Conservation (phyloP, 1,140 invertebrate species). For the Frieseomelitta varia region DNA sequence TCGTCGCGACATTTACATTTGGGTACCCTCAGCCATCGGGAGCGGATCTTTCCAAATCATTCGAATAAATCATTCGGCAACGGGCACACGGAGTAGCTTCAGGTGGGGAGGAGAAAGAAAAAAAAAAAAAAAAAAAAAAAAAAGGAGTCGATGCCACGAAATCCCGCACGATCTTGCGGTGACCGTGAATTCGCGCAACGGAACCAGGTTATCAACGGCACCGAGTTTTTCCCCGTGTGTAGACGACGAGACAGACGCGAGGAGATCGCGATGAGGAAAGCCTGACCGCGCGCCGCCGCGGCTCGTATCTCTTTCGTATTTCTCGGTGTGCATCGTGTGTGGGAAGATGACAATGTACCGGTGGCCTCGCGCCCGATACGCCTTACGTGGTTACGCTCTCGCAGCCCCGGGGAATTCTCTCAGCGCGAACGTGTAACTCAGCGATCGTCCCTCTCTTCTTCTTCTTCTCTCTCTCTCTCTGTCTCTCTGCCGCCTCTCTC, state of each 20-base stretch:
- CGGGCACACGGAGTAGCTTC: neutral
- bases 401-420: conserved; percentile 50
- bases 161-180: neutral
- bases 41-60: neutral
- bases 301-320: conserved; percentile 45
- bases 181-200: conserved; percentile 51
- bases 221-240: conserved; percentile 22
- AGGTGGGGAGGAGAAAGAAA: no score
- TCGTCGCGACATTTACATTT: neutral
- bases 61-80: neutral
- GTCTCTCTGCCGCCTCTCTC: neutral
- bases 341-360: conserved; percentile 73
- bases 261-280: neutral
- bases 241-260: no score
- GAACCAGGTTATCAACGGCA: conserved; percentile 49
- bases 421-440: conserved; percentile 41
- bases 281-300: neutral
- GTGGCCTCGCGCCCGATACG: conserved; percentile 71
- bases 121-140: neutral
- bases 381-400: conserved; percentile 60
- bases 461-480: neutral
- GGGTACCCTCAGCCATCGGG: neutral
- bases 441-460: neutral
- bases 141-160: neutral
- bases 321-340: conserved; percentile 61